Evolutionary conservation across 1,140 invertebrate genomes (phyloP).

Genomic region (Drepana arcuata): DNA sequence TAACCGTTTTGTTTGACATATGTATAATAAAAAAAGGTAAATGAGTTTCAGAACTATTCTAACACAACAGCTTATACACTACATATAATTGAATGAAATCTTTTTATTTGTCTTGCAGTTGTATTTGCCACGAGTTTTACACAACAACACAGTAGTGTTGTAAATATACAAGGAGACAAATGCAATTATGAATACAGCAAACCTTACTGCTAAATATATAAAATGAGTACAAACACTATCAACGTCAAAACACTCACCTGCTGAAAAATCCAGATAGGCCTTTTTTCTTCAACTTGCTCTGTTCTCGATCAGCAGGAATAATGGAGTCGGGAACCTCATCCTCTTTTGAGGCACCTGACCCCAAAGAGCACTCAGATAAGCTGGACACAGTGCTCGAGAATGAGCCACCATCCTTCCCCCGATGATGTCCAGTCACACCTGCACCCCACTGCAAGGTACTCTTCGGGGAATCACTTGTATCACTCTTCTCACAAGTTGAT

Average conservation of each 20-base stretch:
- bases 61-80: no score
- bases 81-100: no score
- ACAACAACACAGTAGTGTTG: no score
- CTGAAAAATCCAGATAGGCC: constrained; percentile 66
- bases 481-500: constrained; percentile 67
- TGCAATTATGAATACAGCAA: no score
- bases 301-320: constrained; percentile 25
- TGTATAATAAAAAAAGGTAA: no score
- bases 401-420: constrained; percentile 64
- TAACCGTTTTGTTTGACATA: no score
- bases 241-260: constrained; percentile 59
- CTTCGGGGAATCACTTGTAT: constrained; percentile 64
- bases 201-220: no score
- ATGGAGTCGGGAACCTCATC: constrained; percentile 40
- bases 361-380: constrained; percentile 62
- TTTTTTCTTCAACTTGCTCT: constrained; percentile 63
- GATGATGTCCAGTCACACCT: constrained; percentile 63
- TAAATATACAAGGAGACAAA: no score
- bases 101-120: no score
- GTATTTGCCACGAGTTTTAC: no score
- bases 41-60: no score
- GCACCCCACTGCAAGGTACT: constrained; percentile 64
- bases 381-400: constrained; percentile 70
- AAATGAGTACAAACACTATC: no score
- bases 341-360: constrained; percentile 55